Conservation (phyloP, 2,113 vertebrate genomes). For the cattle (Bos taurus) region DNA sequence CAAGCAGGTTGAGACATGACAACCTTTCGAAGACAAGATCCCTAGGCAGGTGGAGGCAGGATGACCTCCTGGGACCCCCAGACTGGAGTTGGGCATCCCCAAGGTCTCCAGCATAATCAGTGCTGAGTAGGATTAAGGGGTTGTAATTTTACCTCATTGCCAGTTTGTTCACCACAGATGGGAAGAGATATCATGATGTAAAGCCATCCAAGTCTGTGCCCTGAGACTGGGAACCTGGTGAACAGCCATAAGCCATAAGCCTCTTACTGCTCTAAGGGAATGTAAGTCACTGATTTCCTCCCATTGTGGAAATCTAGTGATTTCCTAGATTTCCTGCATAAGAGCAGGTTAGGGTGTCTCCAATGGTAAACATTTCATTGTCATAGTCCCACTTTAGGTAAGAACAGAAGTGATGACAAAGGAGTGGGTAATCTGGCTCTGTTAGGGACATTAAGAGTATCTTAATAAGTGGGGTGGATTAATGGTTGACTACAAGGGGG, state of each 20-base stretch:
- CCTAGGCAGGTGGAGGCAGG: neutral
- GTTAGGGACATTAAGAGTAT: neutral
- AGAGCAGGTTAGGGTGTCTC: neutral
- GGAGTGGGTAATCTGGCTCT: neutral
- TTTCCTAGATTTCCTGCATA: neutral
- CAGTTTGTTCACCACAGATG: neutral
- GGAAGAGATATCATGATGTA: neutral
- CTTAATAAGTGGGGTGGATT: neutral
- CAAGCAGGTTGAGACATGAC: neutral
- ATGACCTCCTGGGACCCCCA: neutral
- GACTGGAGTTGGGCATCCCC: no score
- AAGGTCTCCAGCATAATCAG: neutral
- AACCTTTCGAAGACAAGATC: accelerated
- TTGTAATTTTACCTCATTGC: neutral
- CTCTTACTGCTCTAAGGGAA: neutral
- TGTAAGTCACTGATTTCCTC: neutral
- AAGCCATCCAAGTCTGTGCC: neutral
- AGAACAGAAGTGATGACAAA: neutral
- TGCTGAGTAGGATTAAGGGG: neutral
- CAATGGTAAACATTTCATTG: neutral
- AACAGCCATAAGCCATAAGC: neutral
- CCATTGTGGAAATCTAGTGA: neutral
- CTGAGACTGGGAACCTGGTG: neutral
- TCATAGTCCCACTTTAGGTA: neutral
- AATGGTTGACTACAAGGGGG: neutral